Conservation (phyloP, 2,888 invertebrate species). For the Clanis bilineata region DNA sequence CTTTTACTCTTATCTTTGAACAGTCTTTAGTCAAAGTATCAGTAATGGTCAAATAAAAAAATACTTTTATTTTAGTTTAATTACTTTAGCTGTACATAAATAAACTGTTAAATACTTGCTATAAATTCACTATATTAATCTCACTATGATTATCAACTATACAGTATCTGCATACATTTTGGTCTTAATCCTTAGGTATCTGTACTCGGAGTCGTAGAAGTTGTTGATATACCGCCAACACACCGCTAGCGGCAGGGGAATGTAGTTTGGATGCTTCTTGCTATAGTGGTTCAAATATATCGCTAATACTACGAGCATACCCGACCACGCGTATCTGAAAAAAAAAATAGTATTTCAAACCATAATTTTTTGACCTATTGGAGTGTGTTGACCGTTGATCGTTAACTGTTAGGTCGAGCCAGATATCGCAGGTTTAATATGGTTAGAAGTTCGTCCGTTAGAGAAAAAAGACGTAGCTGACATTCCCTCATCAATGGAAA, state of each 20-base stretch:
- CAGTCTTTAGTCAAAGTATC: too few species aligned
- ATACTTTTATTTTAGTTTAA: too few species aligned
- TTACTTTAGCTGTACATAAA: too few species aligned
- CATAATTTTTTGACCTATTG: background rate
- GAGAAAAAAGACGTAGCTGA: too few species aligned
- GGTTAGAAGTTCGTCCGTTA: too few species aligned
- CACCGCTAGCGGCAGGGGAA: constrained; percentile 42
- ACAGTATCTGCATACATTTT: constrained; percentile 68
- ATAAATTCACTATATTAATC: background rate
- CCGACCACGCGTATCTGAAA: constrained; percentile 95
- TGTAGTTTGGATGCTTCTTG: constrained; percentile 84
- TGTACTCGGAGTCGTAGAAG: constrained; percentile 64
- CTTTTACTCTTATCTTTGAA: too few species aligned
- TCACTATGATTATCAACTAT: constrained; percentile 30
- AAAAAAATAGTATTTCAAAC: constrained; percentile 8
- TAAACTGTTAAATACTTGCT: too few species aligned
- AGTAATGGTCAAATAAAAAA: too few species aligned
- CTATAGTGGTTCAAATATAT: constrained; percentile 97
- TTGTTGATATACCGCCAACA: constrained; percentile 52
- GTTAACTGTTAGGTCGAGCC: too few species aligned
- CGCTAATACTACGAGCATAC: constrained; percentile 92
- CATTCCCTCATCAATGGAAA: too few species aligned
- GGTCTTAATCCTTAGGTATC: constrained; percentile 58
- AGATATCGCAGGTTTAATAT: too few species aligned
- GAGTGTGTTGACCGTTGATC: background rate